Evolutionary conservation across 2,113 vertebrate genomes (phyloP), one percentile per base, ranked within the genome.

Genomic region (Dasypus novemcinctus): DNA sequence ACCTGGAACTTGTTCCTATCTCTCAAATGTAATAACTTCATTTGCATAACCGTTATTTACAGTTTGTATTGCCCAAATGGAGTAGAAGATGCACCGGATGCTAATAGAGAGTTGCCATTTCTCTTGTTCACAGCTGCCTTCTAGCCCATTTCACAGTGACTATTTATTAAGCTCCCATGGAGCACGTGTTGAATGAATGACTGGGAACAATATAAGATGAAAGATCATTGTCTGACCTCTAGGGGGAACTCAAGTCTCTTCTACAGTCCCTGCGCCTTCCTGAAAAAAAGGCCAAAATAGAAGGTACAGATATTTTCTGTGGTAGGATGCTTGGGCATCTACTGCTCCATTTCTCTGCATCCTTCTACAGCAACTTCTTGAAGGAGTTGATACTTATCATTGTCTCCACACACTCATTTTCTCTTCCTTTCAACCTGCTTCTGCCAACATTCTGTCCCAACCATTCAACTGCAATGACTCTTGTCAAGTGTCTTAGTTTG

Each of bases 11-110:
- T n/a, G 8, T 95, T 89, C 31, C n/a, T 89, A 12, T 33, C 71
- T 95, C n/a, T 94, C 49, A 92, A 80, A 36, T 92, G 75, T 52
- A 59, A 59, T 93, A 81, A 86, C 74, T 86, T 87, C 59, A 96
- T 66, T 94, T 95, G 38, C 33, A 76, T 89, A 80, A 80, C 71
- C 49, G 92, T 90, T 93, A 43, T 92, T 95, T 96, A 17, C 43
- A 81, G 69, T 46, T 83, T 93, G 43, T 57, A 84, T 84, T 91
- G 17, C 85, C 59, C 27, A 27, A 27, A 4, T 41, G 87, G 85
- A 83, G 63, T n/a, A 52, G 43, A 75, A 86, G 81, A 87, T 14
- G 0, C 59, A 49, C 5, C 36, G 66, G 43, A n/a, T 83, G 38
- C 15, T 92, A n/a, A n/a, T 23, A 85, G 59, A 54, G 71, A 82